Base-by-base conservation (phyloP, 2,113 vertebrate genomes). In the Hippocampus abdominalis region DNA sequence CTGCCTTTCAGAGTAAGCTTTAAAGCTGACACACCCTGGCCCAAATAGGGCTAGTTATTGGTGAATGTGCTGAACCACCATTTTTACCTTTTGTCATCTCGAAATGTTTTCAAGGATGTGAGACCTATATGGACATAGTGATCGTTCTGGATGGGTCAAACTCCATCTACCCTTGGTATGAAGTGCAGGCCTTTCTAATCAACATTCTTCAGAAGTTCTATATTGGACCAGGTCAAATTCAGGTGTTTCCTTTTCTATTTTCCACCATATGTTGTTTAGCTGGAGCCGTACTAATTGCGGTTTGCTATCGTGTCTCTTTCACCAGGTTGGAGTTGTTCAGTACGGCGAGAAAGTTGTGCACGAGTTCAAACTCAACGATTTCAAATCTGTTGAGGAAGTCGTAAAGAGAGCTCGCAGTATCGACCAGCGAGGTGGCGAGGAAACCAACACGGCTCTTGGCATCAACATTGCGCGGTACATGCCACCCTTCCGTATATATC, bases 91-190 rank as follows among this genome's bases (percentile, higher is more conserved):
- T 66, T 42, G 18, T 73, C 36, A 65, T 44, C 32, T 69, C 9
- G 64, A 54, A 40, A 18, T 68, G 36, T 42, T 51, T 42, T 71
- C 39, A 89, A 99, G 97, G 94, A 72, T 99, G 97, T 87, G 97
- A 98, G 88, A 98, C 96, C 9, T 98, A 95, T 82, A 98, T 98
- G 97, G 97, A 99, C 85, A 99, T 99, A 40, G 87, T 99, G 71
- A 99, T 99, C 0, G 97, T 99, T 7, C 91, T 98, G 83, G 97
- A 99, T 7, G 97, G 97, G 13, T 99, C 97, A 69, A 99, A 99
- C 90, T 99, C 97, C 84, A 99, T 99, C 60, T 99, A 99, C 70
- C 97, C 97, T 3, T 99, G 97, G 97, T 94, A 94, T 27, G 97
- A 99, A 72, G 97, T 99, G 44, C 97, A 96, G 74, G 91, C 95